A percentile compares a stretch with the other conserved stretches of the same genome.
Conservation (phyloP, 2,797 vertebrate genomes). For the Sphenodon punctatus region DNA sequence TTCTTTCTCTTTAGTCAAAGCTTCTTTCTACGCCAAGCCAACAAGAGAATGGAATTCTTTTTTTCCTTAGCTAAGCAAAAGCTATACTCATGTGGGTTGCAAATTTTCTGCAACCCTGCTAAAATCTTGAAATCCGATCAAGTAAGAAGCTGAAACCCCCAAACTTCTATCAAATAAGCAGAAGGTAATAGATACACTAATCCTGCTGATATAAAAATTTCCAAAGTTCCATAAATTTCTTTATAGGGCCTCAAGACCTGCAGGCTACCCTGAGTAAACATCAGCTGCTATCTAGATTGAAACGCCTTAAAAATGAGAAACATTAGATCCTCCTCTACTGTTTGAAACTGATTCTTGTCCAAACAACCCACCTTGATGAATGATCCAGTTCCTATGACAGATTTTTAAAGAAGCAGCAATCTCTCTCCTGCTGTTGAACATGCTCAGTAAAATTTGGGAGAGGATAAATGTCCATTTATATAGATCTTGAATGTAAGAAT, state of each 20-base stretch:
- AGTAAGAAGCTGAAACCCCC: constrained; percentile 7
- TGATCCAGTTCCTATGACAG: constrained; percentile 33
- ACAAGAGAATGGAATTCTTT: not conserved
- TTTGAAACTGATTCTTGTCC: constrained; percentile 42
- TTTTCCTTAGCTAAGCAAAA: constrained; percentile 7
- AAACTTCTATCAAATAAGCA: constrained; percentile 17
- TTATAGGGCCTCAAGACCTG: constrained; percentile 36
- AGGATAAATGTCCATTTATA: constrained; percentile 37
- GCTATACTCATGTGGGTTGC: constrained; percentile 3
- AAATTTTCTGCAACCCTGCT: not conserved
- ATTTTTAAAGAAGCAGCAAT: constrained; percentile 33
- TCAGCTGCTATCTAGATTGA: constrained; percentile 12
- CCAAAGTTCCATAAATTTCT: constrained; percentile 48
- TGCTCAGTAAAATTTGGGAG: constrained; percentile 8
- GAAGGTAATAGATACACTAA: constrained; percentile 38
- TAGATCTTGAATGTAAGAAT: constrained; percentile 32
- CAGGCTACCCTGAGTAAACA: constrained; percentile 32
- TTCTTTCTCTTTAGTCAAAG: not conserved
- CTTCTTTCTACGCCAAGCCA: not conserved
- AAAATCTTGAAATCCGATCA: constrained; percentile 25
- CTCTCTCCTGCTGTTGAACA: constrained; percentile 35
- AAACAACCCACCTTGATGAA: constrained; percentile 7
- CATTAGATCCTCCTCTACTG: constrained; percentile 14
- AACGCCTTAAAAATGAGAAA: constrained; percentile 43
- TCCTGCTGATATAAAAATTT: constrained; percentile 7